A percentile compares a stretch with the other conserved stretches of the same genome.
Evolutionary conservation across 2,888 invertebrate species (phyloP).

Genomic region (Eupithecia insigniata): DNA sequence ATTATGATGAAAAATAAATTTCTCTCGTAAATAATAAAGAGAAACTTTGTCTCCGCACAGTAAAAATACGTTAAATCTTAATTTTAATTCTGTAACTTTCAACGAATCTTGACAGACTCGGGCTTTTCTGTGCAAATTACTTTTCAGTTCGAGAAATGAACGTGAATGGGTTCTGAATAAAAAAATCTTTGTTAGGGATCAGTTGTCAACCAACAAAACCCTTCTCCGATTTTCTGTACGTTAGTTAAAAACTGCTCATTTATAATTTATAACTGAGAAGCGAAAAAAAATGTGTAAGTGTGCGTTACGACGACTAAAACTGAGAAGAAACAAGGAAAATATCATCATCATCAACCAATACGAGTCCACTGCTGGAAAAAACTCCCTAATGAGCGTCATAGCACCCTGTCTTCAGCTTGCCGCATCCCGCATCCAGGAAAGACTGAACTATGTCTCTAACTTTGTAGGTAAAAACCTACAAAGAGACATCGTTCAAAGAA

Average conservation of each 20-base stretch:
- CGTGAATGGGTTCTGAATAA: constrained; percentile 5
- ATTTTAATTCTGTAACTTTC: constrained; percentile 71
- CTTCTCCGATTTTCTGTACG: neutral
- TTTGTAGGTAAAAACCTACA: no score
- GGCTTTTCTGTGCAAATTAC: constrained; percentile 71
- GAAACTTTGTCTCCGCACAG: constrained; percentile 53
- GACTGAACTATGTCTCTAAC: no score
- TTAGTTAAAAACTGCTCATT: neutral
- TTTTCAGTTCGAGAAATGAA: constrained; percentile 35
- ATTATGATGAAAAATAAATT: constrained; percentile 38
- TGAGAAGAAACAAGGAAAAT: neutral
- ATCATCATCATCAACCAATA: neutral
- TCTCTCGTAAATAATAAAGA: constrained; percentile 45
- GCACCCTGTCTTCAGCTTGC: no score
- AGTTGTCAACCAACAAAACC: neutral
- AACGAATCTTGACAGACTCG: constrained; percentile 51
- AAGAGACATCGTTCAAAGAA: no score
- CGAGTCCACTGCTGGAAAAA: no score
- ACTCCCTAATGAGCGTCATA: no score
- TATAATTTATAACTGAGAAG: neutral
- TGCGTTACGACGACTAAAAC: neutral
- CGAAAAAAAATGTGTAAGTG: neutral
- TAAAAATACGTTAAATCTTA: constrained; percentile 69
- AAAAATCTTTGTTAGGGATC: neutral
- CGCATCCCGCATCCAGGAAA: no score